Evolutionary conservation across 2,797 vertebrate genomes (phyloP).

Genomic region (Sus cebifrons): DNA sequence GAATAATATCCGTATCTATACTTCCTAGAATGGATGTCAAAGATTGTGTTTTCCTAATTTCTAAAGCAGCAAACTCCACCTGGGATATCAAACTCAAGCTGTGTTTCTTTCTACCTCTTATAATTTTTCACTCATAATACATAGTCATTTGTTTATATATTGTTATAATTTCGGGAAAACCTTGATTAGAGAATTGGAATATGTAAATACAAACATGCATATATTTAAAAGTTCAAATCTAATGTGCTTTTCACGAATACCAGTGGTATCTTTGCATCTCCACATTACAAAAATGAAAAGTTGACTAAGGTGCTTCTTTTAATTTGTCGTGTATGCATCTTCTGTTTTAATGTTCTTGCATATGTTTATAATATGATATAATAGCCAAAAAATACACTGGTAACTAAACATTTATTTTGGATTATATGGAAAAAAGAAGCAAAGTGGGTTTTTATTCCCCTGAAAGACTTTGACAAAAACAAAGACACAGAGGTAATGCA

Average conservation of each 20-base stretch:
- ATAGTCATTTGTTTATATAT: not conserved
- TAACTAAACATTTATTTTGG: not conserved
- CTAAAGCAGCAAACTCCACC: slow-evolving; percentile 3
- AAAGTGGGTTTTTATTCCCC: fast-evolving
- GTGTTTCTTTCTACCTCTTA: not conserved
- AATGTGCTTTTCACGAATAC: not conserved
- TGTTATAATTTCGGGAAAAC: slow-evolving; percentile 43
- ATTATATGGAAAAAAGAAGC: not conserved
- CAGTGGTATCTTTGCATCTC: not conserved
- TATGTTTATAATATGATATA: not conserved
- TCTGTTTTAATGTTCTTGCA: not conserved
- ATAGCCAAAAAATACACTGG: not conserved
- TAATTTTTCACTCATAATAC: not conserved
- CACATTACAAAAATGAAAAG: not conserved
- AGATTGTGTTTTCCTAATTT: slow-evolving; percentile 71
- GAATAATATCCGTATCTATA: slow-evolving; percentile 36
- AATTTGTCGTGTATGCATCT: not conserved
- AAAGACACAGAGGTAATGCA: not conserved
- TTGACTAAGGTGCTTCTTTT: not conserved
- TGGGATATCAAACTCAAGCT: slow-evolving; percentile 58
- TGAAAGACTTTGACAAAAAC: not conserved
- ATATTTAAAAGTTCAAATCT: not conserved
- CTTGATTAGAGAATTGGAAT: not conserved
- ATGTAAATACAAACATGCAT: not conserved
- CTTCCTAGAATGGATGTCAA: slow-evolving; percentile 35